Evolutionary conservation across 2,888 invertebrate genomes (phyloP), one percentile per base, ranked within the genome.

Genomic region (Seira ritae): DNA sequence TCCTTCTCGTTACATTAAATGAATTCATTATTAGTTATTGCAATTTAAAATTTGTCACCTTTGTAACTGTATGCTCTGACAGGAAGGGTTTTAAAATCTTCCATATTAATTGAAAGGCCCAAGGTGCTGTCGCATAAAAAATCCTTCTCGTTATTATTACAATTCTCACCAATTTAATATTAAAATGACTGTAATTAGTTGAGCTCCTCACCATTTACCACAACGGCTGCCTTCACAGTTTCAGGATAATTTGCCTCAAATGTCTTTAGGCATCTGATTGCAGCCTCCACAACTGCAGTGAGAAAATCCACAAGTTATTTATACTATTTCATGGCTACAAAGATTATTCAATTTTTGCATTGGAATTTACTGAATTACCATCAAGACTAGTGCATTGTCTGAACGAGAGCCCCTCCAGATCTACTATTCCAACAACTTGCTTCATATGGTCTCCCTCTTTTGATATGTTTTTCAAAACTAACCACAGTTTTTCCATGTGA

Each of bases 171-270:
- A n/a, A n/a, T n/a, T n/a, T n/a, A n/a, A n/a, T n/a, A n/a, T n/a
- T n/a, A n/a, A n/a, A n/a, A n/a, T n/a, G n/a, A n/a, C n/a, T n/a
- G n/a, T n/a, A n/a, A n/a, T n/a, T n/a, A n/a, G n/a, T n/a, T n/a
- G n/a, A n/a, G n/a, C n/a, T n/a, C n/a, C n/a, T n/a, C n/a, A 84
- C 84, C 78, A 69, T 84, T 84, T n/a, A 84, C 37, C 6, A 75
- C 65, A 19, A 76, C 80, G n/a, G 50, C 69, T 12, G 67, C 22
- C 24, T 76, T 80, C 1, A 80, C 24, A 4, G 70, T 76, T 68
- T 84, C 84, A 15, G 84, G 84, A 37, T 76, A 71, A 60, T 84
- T 84, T 15, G 80, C 84, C 22, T 84, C 84, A 50, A 84, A 84
- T 8, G 23, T 42, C 60, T 72, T 50, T 4, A 84, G 12, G 15